Conservation (phyloP, 1,140 invertebrate genomes). For the Lepidostoma basale region DNA sequence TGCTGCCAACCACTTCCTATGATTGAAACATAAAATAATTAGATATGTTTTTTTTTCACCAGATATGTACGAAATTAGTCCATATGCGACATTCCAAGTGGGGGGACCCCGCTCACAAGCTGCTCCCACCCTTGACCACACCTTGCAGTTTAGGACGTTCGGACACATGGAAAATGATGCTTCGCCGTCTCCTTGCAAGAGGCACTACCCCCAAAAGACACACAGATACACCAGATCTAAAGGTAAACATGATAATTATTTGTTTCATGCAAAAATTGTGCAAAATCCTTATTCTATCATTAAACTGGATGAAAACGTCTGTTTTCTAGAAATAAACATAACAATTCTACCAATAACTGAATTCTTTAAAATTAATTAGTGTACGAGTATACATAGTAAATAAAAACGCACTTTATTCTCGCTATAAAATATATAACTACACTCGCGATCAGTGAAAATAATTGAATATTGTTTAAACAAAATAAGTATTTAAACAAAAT, state of each 20-base stretch:
- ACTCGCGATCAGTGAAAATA: too few species aligned
- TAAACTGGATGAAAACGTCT: neutral
- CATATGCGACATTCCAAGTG: constrained; percentile 79
- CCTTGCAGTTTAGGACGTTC: constrained; percentile 76
- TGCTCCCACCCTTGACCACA: constrained; percentile 70
- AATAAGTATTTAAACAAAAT: too few species aligned
- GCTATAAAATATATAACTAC: too few species aligned
- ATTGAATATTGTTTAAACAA: too few species aligned
- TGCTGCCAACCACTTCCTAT: too few species aligned
- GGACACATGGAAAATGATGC: constrained; percentile 73
- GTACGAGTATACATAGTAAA: too few species aligned
- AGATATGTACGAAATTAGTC: constrained; percentile 80
- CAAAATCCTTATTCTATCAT: neutral
- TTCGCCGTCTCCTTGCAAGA: constrained; percentile 54
- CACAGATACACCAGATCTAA: constrained; percentile 41
- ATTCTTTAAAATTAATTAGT: too few species aligned
- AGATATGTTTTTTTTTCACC: too few species aligned
- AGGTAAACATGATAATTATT: neutral
- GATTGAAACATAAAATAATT: too few species aligned
- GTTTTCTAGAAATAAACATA: neutral
- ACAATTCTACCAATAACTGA: too few species aligned
- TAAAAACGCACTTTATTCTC: too few species aligned
- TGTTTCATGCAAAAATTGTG: neutral
- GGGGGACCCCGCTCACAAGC: constrained; percentile 60
- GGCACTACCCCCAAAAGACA: constrained; percentile 48